Evolutionary conservation across 2,113 vertebrate genomes (phyloP).

Genomic region (Sebastes schlegelii): DNA sequence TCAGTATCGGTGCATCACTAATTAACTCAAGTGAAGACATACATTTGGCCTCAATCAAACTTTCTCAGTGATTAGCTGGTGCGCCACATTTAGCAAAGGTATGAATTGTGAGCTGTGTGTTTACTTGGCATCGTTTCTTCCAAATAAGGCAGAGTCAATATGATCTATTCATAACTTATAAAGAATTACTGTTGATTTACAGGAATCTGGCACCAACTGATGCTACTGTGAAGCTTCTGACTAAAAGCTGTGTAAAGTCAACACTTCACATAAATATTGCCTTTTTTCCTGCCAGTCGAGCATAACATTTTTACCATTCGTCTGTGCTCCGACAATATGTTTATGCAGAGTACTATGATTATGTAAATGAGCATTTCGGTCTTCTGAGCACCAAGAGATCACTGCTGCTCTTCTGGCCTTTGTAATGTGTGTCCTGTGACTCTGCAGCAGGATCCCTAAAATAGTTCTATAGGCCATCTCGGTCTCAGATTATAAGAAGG

Average conservation of each 20-base stretch:
- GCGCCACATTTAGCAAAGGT: neutral
- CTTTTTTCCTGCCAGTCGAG: neutral
- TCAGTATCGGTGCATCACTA: too few species aligned
- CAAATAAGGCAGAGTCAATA: neutral
- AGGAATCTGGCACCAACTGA: neutral
- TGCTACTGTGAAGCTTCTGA: neutral
- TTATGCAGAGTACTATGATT: neutral
- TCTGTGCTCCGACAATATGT: neutral
- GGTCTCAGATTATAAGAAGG: neutral
- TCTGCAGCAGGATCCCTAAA: neutral
- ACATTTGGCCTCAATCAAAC: conserved; percentile 6
- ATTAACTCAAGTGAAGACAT: neutral
- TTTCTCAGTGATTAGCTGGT: neutral
- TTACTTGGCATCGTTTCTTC: neutral
- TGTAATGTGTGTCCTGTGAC: neutral
- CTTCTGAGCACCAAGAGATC: neutral
- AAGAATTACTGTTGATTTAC: neutral
- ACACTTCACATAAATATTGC: neutral
- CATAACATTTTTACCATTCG: neutral
- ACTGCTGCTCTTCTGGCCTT: neutral
- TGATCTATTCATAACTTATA: neutral
- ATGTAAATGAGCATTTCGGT: neutral
- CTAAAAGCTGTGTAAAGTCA: conserved; percentile 13
- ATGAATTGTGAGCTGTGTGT: neutral
- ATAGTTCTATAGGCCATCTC: neutral